Base-by-base conservation (phyloP, 1,140 invertebrate species). In the Bilobella aurantiaca region DNA sequence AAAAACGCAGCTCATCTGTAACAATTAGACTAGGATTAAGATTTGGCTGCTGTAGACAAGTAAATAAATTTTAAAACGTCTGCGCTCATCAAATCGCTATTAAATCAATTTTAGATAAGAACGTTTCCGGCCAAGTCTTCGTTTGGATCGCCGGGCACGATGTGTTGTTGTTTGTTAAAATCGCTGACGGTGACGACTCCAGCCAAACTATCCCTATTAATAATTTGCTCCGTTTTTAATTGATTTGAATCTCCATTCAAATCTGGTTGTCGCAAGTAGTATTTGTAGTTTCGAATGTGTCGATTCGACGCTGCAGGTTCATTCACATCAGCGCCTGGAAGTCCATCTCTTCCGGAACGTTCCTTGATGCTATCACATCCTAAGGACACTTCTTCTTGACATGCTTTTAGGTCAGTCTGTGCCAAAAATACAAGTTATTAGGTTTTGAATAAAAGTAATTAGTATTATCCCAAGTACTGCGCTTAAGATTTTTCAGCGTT, bases 41-140 rank as follows among this genome's bases (percentile, higher is more conserved):
- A n/a, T n/a, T n/a, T n/a, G n/a, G n/a, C n/a, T n/a, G n/a, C n/a
- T n/a, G n/a, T n/a, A n/a, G n/a, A n/a, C n/a, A n/a, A n/a, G n/a
- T n/a, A n/a, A n/a, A n/a, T n/a, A n/a, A n/a, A n/a, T n/a, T n/a
- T n/a, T n/a, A n/a, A n/a, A n/a, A n/a, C n/a, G n/a, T n/a, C n/a
- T n/a, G n/a, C n/a, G n/a, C n/a, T n/a, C n/a, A n/a, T n/a, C n/a
- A n/a, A n/a, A n/a, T n/a, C n/a, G n/a, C n/a, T n/a, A n/a, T n/a
- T n/a, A n/a, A 42, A 32, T 58, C 18, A 28, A 18, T 1, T 14
- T 63, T 59, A 67, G 28, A 63, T 53, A 23, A 67, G 49, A 18
- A 67, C 49, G 30, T 67, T 67, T 23, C 66, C 66, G 47, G 62
- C 66, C 2, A 25, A 58, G 57, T 67, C 66, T 61, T 59, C 34